Conservation (phyloP, 2,113 vertebrate species). For the Scophthalmus maximus region DNA sequence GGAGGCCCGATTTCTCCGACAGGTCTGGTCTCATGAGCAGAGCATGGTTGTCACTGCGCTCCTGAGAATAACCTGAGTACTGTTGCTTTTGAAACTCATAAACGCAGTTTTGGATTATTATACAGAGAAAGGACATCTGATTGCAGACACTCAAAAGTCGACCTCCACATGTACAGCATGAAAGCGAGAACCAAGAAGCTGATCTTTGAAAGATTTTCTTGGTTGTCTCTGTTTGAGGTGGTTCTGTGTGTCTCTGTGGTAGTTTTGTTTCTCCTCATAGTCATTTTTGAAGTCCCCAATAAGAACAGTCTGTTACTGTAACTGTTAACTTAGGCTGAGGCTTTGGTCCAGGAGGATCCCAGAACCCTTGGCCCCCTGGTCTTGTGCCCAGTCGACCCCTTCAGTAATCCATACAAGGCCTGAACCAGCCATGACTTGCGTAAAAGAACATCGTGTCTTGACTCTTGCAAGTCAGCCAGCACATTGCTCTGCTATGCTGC, state of each 20-base stretch:
- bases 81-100: no score
- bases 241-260: no score
- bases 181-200: no score
- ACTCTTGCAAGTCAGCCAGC: no score
- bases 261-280: background rate
- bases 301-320: background rate
- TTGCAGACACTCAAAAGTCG: no score
- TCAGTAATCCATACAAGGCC: background rate
- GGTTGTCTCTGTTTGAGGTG: background rate
- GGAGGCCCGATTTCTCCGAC: constrained; percentile 5
- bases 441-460: background rate
- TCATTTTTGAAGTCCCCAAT: background rate
- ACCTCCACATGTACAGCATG: no score
- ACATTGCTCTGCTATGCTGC: no score
- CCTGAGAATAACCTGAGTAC: no score
- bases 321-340: background rate
- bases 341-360: background rate
- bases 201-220: background rate
- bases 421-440: constrained; percentile 4
- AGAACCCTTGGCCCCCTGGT: background rate
- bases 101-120: no score
- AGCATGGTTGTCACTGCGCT: no score
- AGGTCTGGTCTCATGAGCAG: constrained; percentile 6
- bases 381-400: background rate
- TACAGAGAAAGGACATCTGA: no score